A percentile compares a stretch with the other conserved stretches of the same genome.
These are phyloP conservation scores for Erebia ligea DNA, from an alignment of 2,888 invertebrate genomes.

Conservation along the genomic window DNA sequence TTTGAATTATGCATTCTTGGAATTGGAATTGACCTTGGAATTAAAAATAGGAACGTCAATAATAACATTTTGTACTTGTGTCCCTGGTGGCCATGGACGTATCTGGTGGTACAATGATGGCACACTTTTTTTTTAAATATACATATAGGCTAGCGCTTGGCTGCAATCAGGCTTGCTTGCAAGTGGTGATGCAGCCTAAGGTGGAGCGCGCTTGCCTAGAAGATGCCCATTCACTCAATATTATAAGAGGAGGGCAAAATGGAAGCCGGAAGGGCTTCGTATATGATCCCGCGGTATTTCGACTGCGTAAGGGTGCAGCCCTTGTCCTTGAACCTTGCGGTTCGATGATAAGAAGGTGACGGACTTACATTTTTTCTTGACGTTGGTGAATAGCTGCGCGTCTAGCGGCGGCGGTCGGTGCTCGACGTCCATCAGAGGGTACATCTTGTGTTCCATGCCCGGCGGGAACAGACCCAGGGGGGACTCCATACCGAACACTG, in stretches of 20 bases:
- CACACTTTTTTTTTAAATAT: too few relatives aligned
- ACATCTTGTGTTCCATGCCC: slow-evolving; percentile 89
- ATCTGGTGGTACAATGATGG: not conserved
- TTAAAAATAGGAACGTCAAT: not conserved
- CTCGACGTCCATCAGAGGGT: slow-evolving; percentile 90
- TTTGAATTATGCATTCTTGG: not conserved
- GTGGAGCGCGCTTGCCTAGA: too few relatives aligned
- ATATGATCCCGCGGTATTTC: too few relatives aligned
- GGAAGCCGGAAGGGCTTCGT: too few relatives aligned
- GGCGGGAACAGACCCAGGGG: slow-evolving; percentile 89
- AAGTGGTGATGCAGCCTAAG: too few relatives aligned
- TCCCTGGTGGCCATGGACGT: not conserved
- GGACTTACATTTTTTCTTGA: slow-evolving; percentile 92
- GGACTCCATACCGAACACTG: slow-evolving; percentile 90
- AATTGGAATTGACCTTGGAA: not conserved
- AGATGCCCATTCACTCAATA: too few relatives aligned
- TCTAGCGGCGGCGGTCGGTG: slow-evolving; percentile 87
- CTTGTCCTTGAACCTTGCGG: too few relatives aligned
- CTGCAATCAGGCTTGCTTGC: too few relatives aligned
- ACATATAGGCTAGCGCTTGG: too few relatives aligned
- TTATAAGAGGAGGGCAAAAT: too few relatives aligned
- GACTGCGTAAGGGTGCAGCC: too few relatives aligned
- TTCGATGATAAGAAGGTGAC: too few relatives aligned
- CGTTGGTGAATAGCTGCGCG: slow-evolving; percentile 85
- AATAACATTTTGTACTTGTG: not conserved